Conservation (phyloP, 2,888 invertebrate genomes). For the Callimorpha dominula region DNA sequence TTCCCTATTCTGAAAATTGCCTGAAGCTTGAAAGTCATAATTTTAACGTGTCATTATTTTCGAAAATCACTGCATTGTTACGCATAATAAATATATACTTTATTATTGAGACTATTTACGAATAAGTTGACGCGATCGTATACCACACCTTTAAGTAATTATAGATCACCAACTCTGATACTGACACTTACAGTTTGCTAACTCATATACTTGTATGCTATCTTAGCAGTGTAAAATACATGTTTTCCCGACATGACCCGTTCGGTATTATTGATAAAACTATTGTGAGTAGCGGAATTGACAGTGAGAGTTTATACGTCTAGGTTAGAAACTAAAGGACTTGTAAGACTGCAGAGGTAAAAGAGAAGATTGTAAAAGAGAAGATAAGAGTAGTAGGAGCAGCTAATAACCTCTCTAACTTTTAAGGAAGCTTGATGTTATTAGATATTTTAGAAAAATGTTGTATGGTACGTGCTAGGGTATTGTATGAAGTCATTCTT, state of each 20-base stretch:
- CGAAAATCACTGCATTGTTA: too few species aligned
- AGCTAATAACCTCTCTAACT: not conserved
- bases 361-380: not conserved
- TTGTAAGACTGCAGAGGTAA: conserved; percentile 18
- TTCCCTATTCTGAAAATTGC: too few species aligned
- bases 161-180: too few species aligned
- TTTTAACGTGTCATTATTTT: too few species aligned
- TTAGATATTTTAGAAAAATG: not conserved
- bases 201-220: not conserved
- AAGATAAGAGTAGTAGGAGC: not conserved
- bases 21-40: too few species aligned
- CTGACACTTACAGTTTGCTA: too few species aligned
- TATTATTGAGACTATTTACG: too few species aligned
- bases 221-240: not conserved
- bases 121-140: too few species aligned
- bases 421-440: not conserved
- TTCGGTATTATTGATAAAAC: conserved; percentile 11
- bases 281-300: conserved; percentile 1
- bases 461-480: not conserved
- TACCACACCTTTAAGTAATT: too few species aligned
- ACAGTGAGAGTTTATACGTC: conserved; percentile 3
- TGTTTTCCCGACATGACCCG: not conserved
- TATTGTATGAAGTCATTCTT: not conserved
- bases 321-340: conserved; percentile 22
- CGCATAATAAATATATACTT: too few species aligned